A percentile compares a stretch with the other conserved stretches of the same genome.
Evolutionary conservation across 2,888 invertebrate species (phyloP).

Genomic region (Scrobipalpa atriplicella): DNA sequence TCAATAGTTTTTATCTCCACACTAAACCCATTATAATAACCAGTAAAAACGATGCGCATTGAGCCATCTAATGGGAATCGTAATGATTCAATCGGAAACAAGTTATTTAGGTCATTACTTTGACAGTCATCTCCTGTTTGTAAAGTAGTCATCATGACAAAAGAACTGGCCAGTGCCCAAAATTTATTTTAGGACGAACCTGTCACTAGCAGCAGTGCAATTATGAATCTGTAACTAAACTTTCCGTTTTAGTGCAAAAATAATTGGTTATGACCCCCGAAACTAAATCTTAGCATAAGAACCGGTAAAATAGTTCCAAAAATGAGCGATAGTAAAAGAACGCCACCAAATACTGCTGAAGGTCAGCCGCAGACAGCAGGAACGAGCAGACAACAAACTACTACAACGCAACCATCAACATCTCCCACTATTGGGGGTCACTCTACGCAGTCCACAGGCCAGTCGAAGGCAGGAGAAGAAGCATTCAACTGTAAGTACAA

Average conservation of each 20-base stretch:
- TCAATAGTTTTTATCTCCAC: constrained; percentile 84
- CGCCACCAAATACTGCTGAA: too few species aligned
- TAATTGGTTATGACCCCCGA: constrained; percentile 45
- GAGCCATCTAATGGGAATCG: constrained; percentile 73
- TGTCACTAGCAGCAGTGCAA: constrained; percentile 46
- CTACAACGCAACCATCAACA: not conserved
- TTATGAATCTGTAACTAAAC: constrained; percentile 57
- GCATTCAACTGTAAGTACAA: constrained; percentile 54
- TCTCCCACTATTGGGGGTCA: too few species aligned
- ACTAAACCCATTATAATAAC: constrained; percentile 86
- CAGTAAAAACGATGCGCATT: constrained; percentile 78
- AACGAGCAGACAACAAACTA: not conserved
- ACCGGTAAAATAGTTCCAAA: constrained; percentile 33
- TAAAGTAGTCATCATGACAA: constrained; percentile 63
- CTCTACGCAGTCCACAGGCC: too few species aligned
- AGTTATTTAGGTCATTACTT: constrained; percentile 70
- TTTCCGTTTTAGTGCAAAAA: constrained; percentile 46
- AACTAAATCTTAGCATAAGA: constrained; percentile 43
- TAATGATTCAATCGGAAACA: constrained; percentile 67
- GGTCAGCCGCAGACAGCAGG: not conserved
- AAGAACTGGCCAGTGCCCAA: constrained; percentile 72
- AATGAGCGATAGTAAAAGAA: constrained; percentile 9
- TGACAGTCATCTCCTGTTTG: constrained; percentile 75
- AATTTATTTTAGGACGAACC: constrained; percentile 63
- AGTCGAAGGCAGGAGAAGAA: constrained; percentile 37